Percentiles rank a stretch among this genome's conserved stretches.
These are phyloP conservation scores for Gambelia wislizenii DNA, from an alignment of 2,797 vertebrate species.

Conservation along the genomic window DNA sequence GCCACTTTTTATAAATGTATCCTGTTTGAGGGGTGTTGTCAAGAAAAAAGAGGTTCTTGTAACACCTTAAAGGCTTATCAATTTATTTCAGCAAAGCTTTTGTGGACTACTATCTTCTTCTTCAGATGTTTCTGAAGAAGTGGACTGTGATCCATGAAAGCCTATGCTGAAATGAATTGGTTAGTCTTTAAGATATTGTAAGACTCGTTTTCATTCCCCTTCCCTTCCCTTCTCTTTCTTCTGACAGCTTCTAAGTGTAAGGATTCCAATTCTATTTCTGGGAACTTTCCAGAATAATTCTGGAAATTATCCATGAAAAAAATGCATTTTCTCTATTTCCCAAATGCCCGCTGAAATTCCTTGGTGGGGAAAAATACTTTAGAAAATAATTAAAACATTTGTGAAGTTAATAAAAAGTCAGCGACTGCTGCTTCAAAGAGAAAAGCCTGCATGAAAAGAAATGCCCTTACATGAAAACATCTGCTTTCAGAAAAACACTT, in stretches of 20 bases:
- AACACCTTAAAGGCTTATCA: not conserved
- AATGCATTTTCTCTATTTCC: conserved; percentile 23
- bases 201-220: not conserved
- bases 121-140: too few relatives aligned
- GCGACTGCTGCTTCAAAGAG: conserved; percentile 31
- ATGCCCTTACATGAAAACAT: conserved; percentile 22
- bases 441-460: conserved; percentile 45
- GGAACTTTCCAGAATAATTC: conserved; percentile 42
- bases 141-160: too few relatives aligned
- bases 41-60: not conserved
- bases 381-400: conserved; percentile 53
- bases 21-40: not conserved
- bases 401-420: conserved; percentile 50
- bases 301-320: conserved; percentile 61
- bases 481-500: conserved; percentile 19
- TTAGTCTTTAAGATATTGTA: not conserved
- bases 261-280: conserved; percentile 52
- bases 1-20: not conserved
- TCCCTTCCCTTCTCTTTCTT: not conserved
- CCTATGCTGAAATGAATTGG: too few relatives aligned
- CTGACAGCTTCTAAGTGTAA: conserved; percentile 43
- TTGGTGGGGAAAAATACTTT: conserved; percentile 47
- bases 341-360: conserved; percentile 41
- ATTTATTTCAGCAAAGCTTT: too few relatives aligned
- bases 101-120: too few relatives aligned